A percentile compares a stretch with the other conserved stretches of the same genome.
These are phyloP conservation scores for Borostomias antarcticus DNA, from an alignment of 2,797 vertebrate genomes.

Conservation along the genomic window DNA sequence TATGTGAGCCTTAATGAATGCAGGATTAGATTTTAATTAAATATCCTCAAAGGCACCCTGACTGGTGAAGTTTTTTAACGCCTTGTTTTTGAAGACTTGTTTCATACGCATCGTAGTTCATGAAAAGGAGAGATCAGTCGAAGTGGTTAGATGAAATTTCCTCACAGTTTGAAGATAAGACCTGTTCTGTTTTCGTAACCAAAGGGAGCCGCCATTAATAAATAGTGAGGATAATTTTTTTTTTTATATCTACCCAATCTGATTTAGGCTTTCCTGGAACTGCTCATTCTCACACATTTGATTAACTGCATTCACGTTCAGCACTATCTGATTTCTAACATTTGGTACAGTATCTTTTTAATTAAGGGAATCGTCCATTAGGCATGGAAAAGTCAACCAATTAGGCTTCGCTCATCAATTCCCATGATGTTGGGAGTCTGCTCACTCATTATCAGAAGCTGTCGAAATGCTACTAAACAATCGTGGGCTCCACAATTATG, in stretches of 20 bases:
- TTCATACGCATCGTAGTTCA: constrained; percentile 96
- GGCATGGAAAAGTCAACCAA: constrained; percentile 85
- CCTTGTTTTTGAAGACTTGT: constrained; percentile 99
- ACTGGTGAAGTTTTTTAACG: constrained; percentile 99
- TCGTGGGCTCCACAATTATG: constrained; percentile 76
- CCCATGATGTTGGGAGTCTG: constrained; percentile 76
- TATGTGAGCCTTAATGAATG: constrained; percentile 99
- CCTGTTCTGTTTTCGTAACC: constrained; percentile 88
- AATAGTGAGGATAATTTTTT: constrained; percentile 85
- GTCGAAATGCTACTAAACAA: constrained; percentile 82
- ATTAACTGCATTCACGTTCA: constrained; percentile 85
- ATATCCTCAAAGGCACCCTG: constrained; percentile 99
- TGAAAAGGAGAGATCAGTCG: constrained; percentile 91
- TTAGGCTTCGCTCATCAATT: constrained; percentile 84
- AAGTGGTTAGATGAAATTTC: constrained; percentile 89
- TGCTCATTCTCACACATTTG: constrained; percentile 88
- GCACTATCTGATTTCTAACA: constrained; percentile 84
- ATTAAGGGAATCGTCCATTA: constrained; percentile 87
- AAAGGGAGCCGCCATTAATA: constrained; percentile 88
- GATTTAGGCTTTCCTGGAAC: constrained; percentile 87
- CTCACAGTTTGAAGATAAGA: constrained; percentile 91
- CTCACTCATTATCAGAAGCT: constrained; percentile 81
- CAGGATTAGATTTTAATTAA: constrained; percentile 99
- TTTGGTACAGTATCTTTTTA: constrained; percentile 87
- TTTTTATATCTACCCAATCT: constrained; percentile 84